Evolutionary conservation across 2,113 vertebrate genomes (phyloP), one percentile per base, ranked within the genome.

Genomic region (Leptodactylus fuscus): DNA sequence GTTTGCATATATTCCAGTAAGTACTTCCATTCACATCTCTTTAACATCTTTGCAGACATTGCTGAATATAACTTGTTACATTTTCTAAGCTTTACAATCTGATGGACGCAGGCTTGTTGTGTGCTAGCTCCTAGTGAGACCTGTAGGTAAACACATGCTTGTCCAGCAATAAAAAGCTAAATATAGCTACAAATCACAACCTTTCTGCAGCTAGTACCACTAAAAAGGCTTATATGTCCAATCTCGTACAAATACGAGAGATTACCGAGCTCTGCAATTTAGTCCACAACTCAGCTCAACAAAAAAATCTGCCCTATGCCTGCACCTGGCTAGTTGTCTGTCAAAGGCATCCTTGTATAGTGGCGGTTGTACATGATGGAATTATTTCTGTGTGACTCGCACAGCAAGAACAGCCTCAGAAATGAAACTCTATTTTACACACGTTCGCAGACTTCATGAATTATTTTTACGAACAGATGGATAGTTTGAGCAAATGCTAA

Each of bases 401-500:
- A 80, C 58, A 71, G 8, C 36, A 13, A 41, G 67, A 62, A 48
- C 20, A 78, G 24, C 36, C 44, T 15, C 29, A 85, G 60, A 41
- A 78, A 53, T 65, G 62, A 69, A 78, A 65, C 58, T 77, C 58
- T 34, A 85, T 85, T 77, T 77, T 49, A 38, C 58, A 51, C 83
- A 78, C 74, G 73, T 78, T 85, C 83, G 34, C 74, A 78, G 73
- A 67, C 58, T 78, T 51, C 74, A 78, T 77, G 74, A 85, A 85
- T 85, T 85, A 85, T 78, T 85, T 73, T 73, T 77, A 78, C 44
- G 73, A 85, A 76, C 83, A 85, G 74, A 78, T 78, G 83, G 83
- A 78, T 46, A 78, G 58, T 85, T 85, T 78, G 74, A 85, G 83
- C 74, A 78, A 85, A 85, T 77, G 83, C 83, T 85, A 78, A 85